Conservation (phyloP, 1,140 invertebrate genomes). For the Heliconius eleuchia region DNA sequence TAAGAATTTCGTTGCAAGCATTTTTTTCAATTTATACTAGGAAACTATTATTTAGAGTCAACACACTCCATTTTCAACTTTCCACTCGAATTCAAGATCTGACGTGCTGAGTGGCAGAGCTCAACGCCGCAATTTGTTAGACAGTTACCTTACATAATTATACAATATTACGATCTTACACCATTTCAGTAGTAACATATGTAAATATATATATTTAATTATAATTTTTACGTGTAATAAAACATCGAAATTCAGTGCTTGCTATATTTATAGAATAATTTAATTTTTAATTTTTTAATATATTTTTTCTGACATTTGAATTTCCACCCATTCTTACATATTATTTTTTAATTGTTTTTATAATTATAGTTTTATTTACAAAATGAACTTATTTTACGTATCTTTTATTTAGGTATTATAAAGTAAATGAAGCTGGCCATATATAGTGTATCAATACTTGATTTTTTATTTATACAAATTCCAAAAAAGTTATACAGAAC, state of each 20-base stretch:
- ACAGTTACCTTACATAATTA: constrained; percentile 34
- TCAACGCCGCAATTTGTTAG: neutral
- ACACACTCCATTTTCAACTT: no score
- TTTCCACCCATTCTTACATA: constrained; percentile 31
- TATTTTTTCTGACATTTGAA: constrained; percentile 39
- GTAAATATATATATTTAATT: constrained; percentile 60
- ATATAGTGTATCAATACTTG: no score
- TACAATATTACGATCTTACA: constrained; percentile 45
- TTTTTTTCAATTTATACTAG: constrained; percentile 13
- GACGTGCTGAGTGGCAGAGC: no score
- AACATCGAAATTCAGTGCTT: constrained; percentile 78
- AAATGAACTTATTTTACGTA: neutral
- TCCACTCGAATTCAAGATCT: neutral
- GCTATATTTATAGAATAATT: constrained; percentile 68
- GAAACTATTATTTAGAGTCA: neutral
- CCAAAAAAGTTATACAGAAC: no score
- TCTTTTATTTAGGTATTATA: neutral
- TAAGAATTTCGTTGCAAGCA: constrained; percentile 40
- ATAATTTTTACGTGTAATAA: constrained; percentile 70
- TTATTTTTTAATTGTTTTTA: neutral
- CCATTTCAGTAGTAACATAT: constrained; percentile 53
- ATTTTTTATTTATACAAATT: no score
- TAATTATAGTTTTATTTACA: neutral
- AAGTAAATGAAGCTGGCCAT: no score
- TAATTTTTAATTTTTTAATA: constrained; percentile 41